phyloP scores from a whole-genome alignment of 2,888 invertebrate genomes.

The Ecdyonurus torrentis region DNA sequence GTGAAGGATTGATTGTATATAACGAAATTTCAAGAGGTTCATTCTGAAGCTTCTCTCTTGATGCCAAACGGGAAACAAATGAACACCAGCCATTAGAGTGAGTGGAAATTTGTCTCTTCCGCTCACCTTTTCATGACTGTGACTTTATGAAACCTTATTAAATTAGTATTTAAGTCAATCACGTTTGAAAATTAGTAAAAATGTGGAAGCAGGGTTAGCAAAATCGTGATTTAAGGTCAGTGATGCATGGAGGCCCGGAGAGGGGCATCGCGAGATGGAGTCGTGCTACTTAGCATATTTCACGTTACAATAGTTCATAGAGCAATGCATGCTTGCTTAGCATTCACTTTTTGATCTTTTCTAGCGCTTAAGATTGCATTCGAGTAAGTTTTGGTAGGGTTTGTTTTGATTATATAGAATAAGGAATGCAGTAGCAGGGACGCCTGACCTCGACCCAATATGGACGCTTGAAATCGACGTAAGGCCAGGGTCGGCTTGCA shows the following conservation, averaged over 20 bases:
- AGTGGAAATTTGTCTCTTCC: background rate
- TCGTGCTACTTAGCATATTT: background rate
- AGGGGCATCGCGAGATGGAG: background rate
- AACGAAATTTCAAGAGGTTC: background rate
- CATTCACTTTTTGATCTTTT: background rate
- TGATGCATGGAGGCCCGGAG: background rate
- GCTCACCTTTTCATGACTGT: background rate
- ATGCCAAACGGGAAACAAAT: background rate
- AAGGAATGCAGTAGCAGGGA: background rate
- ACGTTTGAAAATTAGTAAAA: background rate
- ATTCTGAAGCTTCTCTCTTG: background rate
- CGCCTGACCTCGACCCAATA: constrained; percentile 1
- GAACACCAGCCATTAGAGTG: background rate
- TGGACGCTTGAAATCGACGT: background rate
- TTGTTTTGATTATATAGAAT: no score
- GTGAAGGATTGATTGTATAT: background rate
- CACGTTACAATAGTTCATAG: background rate
- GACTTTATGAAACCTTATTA: background rate
- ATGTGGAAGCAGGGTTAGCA: background rate
- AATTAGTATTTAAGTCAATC: background rate
- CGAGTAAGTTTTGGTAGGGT: background rate
- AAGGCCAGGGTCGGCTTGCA: background rate
- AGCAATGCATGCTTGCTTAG: background rate
- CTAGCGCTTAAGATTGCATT: background rate
- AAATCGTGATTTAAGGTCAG: background rate